Conservation (phyloP, 2,797 vertebrate genomes). For the Galago senegalensis region DNA sequence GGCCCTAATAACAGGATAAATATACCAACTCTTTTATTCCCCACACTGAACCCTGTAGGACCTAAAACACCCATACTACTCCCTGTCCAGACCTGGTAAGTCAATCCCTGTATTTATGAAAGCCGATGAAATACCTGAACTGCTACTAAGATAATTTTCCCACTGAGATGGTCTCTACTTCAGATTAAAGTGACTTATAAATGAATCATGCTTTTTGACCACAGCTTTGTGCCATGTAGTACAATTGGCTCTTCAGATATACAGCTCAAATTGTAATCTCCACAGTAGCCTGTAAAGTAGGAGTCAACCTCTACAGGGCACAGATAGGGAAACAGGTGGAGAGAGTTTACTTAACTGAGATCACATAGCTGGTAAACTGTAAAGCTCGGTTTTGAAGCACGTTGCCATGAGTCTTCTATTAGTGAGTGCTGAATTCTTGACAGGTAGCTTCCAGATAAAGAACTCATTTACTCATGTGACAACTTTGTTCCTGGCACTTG, state of each 20-base stretch:
- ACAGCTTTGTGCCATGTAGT: not conserved
- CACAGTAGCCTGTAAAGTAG: not conserved
- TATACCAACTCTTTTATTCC: not conserved
- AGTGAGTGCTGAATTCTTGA: not conserved
- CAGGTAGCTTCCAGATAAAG: not conserved
- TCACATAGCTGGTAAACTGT: not conserved
- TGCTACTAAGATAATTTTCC: not conserved
- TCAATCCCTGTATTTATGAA: not conserved
- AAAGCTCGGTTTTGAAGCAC: not conserved
- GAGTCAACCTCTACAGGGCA: not conserved
- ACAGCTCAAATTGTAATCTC: not conserved
- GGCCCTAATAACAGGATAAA: constrained; percentile 63
- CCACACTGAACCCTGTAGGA: not conserved
- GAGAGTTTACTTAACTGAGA: not conserved
- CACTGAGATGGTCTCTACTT: not conserved
- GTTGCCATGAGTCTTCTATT: not conserved
- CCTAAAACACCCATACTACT: not conserved
- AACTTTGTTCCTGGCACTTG: not conserved
- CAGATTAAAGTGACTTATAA: not conserved
- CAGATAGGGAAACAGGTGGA: not conserved
- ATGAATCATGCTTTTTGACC: not conserved
- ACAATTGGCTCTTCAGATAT: not conserved
- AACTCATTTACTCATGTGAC: not conserved
- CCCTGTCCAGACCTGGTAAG: constrained; percentile 41
- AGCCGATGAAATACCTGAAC: not conserved